Evolutionary conservation across 1,140 invertebrate genomes (phyloP), one percentile per base, ranked within the genome.

Genomic region (Achroia grisella): DNA sequence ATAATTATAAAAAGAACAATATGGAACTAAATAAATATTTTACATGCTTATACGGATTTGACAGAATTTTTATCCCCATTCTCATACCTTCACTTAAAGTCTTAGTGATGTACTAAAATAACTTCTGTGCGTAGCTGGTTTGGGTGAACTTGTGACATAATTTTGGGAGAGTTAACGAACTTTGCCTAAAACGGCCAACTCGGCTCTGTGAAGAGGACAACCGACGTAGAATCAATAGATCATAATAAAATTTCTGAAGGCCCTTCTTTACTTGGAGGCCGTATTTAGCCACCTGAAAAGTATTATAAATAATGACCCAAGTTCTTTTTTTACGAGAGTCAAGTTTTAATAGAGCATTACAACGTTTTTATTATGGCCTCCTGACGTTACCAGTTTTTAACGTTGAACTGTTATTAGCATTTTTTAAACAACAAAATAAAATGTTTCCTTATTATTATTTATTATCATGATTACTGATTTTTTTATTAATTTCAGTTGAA

Each of bases 61-160:
- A 23, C 17, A 6, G 17, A 6, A 23, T 23, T 23, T 23, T 23
- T 23, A 23, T 23, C 29, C 33, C n/a, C 29, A 12, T 14, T 13
- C 17, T 36, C 32, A 32, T 37, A 32, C 42, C 48, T 48, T 31
- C 52, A 40, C 45, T 48, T 65, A 70, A 62, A 62, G 57, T 68
- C 66, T 69, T 71, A 66, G 54, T 51, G 23, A 51, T 58, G 61
- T 63, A 61, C 62, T 67, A 69, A 74, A 71, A 69, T 60, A 67
- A 74, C 48, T 65, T 71, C 67, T 58, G 56, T 39, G 48, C 44
- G 52, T 47, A 37, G 43, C 17, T 23, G 45, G n/a, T n/a, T n/a
- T n/a, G n/a, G n/a, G n/a, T 28, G 32, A 65, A 66, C 54, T 64
- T 64, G 51, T 12, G 62, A 63, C 57, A 63, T 70, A 63, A 70